Conservation (phyloP, 2,797 vertebrate genomes). For the Mormyrops attenuatus region DNA sequence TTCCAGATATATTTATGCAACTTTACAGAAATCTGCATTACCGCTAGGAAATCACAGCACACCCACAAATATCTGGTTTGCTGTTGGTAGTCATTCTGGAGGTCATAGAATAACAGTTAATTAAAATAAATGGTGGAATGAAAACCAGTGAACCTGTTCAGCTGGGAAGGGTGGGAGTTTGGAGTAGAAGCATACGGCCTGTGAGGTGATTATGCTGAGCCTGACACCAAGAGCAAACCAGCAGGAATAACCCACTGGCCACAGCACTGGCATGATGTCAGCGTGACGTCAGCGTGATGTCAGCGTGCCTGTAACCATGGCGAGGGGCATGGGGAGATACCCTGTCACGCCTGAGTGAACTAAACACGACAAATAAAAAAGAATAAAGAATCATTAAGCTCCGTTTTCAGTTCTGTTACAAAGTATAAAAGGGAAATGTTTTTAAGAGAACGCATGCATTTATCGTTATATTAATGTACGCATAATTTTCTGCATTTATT, state of each 20-base stretch:
- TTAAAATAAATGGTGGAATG: background rate
- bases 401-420: background rate
- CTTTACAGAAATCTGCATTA: background rate
- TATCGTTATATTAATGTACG: background rate
- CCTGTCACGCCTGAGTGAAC: background rate
- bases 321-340: background rate
- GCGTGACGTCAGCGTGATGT: background rate
- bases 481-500: background rate
- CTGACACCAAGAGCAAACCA: background rate
- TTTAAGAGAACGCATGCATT: background rate
- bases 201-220: background rate
- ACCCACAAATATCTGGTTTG: background rate
- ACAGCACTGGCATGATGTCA: background rate
- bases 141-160: background rate
- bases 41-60: background rate
- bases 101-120: background rate
- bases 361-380: background rate
- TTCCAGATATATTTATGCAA: background rate
- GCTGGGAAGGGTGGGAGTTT: background rate
- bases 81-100: background rate
- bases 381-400: background rate
- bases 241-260: background rate
- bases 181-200: background rate
- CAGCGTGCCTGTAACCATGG: conserved; percentile 14
- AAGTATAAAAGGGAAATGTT: background rate